These are phyloP conservation scores for Halcyon malimbica DNA, from an alignment of 2,113 vertebrate species.

Conservation along the genomic window DNA sequence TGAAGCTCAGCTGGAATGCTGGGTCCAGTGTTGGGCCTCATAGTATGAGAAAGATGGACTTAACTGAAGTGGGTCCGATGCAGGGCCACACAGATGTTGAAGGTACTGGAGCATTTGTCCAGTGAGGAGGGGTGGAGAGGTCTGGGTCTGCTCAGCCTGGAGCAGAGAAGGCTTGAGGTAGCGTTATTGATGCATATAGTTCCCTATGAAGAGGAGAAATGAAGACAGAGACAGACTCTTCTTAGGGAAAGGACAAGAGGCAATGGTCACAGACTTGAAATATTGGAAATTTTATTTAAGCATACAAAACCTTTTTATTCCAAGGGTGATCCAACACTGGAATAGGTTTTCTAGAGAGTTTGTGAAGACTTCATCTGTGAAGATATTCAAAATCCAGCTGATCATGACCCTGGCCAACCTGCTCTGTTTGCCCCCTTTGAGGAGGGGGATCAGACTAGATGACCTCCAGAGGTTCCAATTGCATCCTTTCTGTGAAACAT, in stretches of 20 bases:
- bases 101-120: background rate
- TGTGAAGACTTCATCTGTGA: background rate
- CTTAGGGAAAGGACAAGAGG: background rate
- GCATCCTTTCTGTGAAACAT: background rate
- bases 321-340: background rate
- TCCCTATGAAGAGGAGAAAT: background rate
- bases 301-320: background rate
- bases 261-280: background rate
- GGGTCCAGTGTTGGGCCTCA: background rate
- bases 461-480: background rate
- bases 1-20: background rate
- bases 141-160: background rate
- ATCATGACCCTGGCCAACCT: background rate
- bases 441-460: rapidly evolving
- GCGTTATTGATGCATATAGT: rapidly evolving
- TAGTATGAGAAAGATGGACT: background rate
- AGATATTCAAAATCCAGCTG: background rate
- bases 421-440: background rate
- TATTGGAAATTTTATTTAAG: background rate
- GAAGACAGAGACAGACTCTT: background rate
- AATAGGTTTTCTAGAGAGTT: background rate
- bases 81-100: background rate
- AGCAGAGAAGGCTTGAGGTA: background rate
- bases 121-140: background rate
- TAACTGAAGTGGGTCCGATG: background rate